phyloP scores from a whole-genome alignment of 1,140 invertebrate species.

The Agrypnia vestita region DNA sequence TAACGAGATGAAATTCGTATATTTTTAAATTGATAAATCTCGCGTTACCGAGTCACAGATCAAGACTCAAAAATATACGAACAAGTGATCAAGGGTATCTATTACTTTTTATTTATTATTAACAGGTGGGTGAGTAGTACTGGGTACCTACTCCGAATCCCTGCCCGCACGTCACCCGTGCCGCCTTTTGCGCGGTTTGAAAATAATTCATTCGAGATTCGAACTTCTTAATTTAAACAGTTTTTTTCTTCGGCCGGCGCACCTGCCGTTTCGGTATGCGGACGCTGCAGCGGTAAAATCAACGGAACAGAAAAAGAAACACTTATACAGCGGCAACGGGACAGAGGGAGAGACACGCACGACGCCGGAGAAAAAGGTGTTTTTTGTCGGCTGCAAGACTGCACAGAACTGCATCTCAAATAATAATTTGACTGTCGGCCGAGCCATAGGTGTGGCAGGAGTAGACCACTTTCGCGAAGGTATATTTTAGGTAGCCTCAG shows the following conservation, averaged over 20 bases:
- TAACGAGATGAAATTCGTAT: no score
- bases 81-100: no score
- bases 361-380: slow-evolving; percentile 1
- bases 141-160: neutral
- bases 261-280: slow-evolving; percentile 54
- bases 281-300: slow-evolving; percentile 37
- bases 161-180: neutral
- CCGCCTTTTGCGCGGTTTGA: neutral
- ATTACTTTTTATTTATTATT: no score
- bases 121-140: no score
- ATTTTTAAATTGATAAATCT: no score
- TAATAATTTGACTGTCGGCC: slow-evolving; percentile 30
- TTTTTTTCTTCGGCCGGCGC: slow-evolving; percentile 19
- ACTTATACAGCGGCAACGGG: neutral
- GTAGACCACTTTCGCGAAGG: no score
- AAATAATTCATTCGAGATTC: slow-evolving; percentile 11
- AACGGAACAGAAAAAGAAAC: neutral
- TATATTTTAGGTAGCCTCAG: no score
- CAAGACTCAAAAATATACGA: no score
- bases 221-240: slow-evolving; percentile 34
- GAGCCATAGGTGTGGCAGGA: no score
- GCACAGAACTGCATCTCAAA: slow-evolving; percentile 53
- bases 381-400: slow-evolving; percentile 40
- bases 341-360: neutral
- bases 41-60: no score